Evolutionary conservation across 2,797 vertebrate genomes (phyloP).

Genomic region (Heteromormyrus szaboi): DNA sequence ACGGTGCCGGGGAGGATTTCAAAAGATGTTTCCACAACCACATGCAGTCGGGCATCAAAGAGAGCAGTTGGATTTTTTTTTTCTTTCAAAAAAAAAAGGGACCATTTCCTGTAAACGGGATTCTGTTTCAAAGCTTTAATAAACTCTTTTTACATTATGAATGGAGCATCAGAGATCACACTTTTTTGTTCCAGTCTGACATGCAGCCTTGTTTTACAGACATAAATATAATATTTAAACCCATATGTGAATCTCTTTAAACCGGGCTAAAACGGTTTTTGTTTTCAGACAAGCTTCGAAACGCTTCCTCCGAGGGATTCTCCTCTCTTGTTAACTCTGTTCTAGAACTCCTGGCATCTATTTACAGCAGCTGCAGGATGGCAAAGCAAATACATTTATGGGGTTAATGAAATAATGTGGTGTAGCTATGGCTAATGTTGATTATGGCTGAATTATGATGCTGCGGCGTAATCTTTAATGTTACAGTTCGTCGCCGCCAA

Average conservation of each 20-base stretch:
- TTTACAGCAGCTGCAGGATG: background rate
- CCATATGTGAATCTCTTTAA: conserved; percentile 8
- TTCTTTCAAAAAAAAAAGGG: background rate
- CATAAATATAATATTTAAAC: conserved; percentile 8
- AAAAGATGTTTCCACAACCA: conserved; percentile 11
- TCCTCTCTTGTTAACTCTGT: background rate
- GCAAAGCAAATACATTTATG: background rate
- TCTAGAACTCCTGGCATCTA: background rate
- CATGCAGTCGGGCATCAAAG: conserved; percentile 12
- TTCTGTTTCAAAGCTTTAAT: conserved; percentile 8
- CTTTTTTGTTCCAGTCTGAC: conserved; percentile 5
- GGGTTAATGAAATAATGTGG: background rate
- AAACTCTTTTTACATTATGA: conserved; percentile 14
- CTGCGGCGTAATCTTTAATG: background rate
- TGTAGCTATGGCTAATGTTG: background rate
- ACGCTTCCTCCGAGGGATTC: background rate
- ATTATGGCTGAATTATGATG: background rate
- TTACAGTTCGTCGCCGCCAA: background rate
- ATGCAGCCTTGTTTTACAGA: conserved; percentile 3
- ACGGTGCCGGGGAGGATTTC: background rate
- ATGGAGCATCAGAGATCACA: background rate
- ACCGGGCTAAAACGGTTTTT: conserved; percentile 1
- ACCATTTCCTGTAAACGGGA: conserved; percentile 11
- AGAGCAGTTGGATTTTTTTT: background rate
- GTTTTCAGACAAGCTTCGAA: background rate